Evolutionary conservation across 2,888 invertebrate genomes (phyloP).

Genomic region (Philereme vetulata): DNA sequence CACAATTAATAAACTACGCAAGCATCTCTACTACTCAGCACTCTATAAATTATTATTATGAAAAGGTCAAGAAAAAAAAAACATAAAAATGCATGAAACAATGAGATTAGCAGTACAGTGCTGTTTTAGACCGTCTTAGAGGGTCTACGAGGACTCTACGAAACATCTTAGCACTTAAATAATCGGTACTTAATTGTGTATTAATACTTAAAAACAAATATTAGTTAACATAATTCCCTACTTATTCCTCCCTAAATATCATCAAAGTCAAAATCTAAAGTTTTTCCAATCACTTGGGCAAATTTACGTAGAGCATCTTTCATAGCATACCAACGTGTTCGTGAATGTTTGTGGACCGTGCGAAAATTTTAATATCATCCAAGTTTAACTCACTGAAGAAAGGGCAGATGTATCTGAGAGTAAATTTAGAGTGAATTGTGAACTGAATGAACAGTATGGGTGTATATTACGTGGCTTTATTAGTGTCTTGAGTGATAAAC

Average conservation of each 20-base stretch:
- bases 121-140: constrained; percentile 26
- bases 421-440: constrained; percentile 2
- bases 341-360: not conserved
- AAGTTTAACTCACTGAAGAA: constrained; percentile 1
- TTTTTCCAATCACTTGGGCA: too few species aligned
- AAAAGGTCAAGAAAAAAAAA: too few species aligned
- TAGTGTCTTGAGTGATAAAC: not conserved
- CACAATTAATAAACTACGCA: constrained; percentile 1
- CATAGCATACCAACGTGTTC: not conserved
- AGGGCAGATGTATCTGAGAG: not conserved
- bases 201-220: too few species aligned
- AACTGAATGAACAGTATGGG: constrained; percentile 6
- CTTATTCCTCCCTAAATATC: too few species aligned
- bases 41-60: too few species aligned
- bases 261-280: too few species aligned
- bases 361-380: constrained; percentile 1
- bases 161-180: not conserved
- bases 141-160: constrained; percentile 24
- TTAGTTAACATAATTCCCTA: too few species aligned
- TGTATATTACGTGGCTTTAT: constrained; percentile 1
- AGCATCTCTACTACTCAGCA: too few species aligned
- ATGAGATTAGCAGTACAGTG: not conserved
- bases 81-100: too few species aligned
- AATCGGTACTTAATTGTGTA: too few species aligned
- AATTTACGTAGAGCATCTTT: constrained; percentile 2